Evolutionary conservation across 2,113 vertebrate species (phyloP).

Genomic region (Chloroceryle aenea): DNA sequence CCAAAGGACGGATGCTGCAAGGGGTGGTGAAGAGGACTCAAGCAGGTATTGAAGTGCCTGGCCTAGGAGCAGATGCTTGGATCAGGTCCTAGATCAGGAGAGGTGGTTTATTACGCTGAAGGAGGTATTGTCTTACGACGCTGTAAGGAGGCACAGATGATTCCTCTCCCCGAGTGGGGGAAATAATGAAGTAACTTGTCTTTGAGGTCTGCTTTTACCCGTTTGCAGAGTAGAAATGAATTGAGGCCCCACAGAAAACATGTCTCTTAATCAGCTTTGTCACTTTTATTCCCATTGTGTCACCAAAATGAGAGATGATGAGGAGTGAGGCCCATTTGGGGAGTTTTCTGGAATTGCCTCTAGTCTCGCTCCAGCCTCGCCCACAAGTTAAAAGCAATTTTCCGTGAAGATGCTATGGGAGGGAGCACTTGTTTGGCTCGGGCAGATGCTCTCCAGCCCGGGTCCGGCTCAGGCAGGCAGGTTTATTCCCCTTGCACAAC

Average conservation of each 20-base stretch:
- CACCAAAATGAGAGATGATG: background rate
- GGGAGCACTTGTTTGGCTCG: background rate
- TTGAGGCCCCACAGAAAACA: background rate
- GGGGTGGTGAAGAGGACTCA: slow-evolving; percentile 26
- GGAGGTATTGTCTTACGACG: background rate
- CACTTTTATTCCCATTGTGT: background rate
- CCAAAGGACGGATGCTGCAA: background rate
- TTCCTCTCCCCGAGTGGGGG: background rate
- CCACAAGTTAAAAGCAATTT: background rate
- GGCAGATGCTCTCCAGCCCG: background rate
- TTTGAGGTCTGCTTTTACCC: background rate
- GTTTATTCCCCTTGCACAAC: background rate
- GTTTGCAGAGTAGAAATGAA: background rate
- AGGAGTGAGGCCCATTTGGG: background rate
- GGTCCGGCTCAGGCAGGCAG: background rate
- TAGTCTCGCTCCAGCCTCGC: background rate
- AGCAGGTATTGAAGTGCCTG: slow-evolving; percentile 18
- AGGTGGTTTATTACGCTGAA: background rate
- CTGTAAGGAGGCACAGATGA: slow-evolving; percentile 9
- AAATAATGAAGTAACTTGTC: background rate
- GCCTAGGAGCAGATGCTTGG: slow-evolving; percentile 36
- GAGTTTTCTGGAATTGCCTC: background rate
- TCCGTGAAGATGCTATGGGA: background rate
- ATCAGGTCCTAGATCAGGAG: background rate
- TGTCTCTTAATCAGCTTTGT: background rate